Conservation (phyloP, 2,888 invertebrate species). For the Ornithoptera priamus region DNA sequence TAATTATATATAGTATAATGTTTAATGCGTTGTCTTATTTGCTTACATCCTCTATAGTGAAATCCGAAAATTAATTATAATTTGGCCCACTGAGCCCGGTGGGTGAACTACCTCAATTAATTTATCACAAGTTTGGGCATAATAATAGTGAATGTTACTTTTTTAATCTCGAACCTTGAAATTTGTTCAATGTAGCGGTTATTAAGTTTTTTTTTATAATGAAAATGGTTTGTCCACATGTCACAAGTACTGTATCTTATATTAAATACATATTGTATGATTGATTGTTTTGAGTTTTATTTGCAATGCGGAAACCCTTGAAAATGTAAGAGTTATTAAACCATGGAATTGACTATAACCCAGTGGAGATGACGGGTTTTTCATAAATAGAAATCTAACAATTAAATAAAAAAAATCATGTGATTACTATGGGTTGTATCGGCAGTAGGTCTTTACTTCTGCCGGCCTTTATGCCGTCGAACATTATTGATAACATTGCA, state of each 20-base stretch:
- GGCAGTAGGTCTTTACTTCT: too few relatives aligned
- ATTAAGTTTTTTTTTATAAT: slow-evolving; percentile 54
- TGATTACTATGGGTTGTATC: too few relatives aligned
- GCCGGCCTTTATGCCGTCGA: too few relatives aligned
- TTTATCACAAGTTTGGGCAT: slow-evolving; percentile 79
- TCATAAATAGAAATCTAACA: too few relatives aligned
- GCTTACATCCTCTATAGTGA: slow-evolving; percentile 65
- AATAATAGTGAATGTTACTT: slow-evolving; percentile 69
- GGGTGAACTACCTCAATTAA: slow-evolving; percentile 80
- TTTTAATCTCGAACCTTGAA: slow-evolving; percentile 62
- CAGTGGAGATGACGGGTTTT: too few relatives aligned
- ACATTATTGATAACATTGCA: too few relatives aligned
- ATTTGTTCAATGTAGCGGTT: slow-evolving; percentile 73
- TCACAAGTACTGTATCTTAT: slow-evolving; percentile 80
- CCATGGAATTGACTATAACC: too few relatives aligned
- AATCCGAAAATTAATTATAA: slow-evolving; percentile 69
- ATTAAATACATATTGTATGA: slow-evolving; percentile 80
- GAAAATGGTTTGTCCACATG: slow-evolving; percentile 73
- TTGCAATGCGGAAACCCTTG: slow-evolving; percentile 30
- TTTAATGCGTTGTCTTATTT: slow-evolving; percentile 76
- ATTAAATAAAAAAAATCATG: too few relatives aligned
- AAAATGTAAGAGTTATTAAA: too few relatives aligned
- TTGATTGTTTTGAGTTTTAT: slow-evolving; percentile 71
- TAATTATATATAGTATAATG: slow-evolving; percentile 80
- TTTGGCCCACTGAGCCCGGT: slow-evolving; percentile 60